Evolutionary conservation across 2,888 invertebrate genomes (phyloP).

Genomic region (Phymatocera aterrima): DNA sequence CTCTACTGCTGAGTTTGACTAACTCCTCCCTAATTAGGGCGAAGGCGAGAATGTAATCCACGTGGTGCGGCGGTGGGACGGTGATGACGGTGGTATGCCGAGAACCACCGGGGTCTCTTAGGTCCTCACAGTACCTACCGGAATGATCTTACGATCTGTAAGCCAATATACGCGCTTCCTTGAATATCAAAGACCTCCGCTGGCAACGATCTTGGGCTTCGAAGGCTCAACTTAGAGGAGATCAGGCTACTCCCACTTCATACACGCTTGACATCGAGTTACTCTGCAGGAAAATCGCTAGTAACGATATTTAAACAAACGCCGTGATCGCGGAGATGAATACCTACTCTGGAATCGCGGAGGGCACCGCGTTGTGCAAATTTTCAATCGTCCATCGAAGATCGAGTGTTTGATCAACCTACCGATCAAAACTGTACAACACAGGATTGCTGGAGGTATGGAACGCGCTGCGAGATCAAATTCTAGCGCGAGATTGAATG

Average conservation of each 20-base stretch:
- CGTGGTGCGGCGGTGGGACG: conserved; percentile 27
- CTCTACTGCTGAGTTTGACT: conserved; percentile 49
- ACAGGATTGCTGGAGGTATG: no score
- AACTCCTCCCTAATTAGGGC: conserved; percentile 53
- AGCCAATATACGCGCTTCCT: conserved; percentile 2
- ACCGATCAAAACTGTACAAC: no score
- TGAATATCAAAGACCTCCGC: conserved; percentile 4
- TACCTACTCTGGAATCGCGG: no score
- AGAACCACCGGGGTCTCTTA: background rate
- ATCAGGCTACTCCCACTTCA: background rate
- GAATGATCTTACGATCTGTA: conserved; percentile 22
- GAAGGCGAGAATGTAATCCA: conserved; percentile 40
- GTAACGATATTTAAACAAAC: background rate
- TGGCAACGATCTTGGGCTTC: background rate
- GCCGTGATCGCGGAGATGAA: no score
- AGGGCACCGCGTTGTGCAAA: no score
- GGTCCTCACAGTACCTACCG: background rate
- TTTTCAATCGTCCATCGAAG: no score
- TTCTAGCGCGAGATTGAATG: background rate
- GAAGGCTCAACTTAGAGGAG: background rate
- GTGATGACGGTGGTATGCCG: conserved; percentile 30
- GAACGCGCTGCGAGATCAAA: no score
- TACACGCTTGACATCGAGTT: background rate
- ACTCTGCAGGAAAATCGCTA: background rate
- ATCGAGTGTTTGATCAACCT: no score